Evolutionary conservation across 2,797 vertebrate species (phyloP).

Genomic region (Synaphobranchus kaupii): DNA sequence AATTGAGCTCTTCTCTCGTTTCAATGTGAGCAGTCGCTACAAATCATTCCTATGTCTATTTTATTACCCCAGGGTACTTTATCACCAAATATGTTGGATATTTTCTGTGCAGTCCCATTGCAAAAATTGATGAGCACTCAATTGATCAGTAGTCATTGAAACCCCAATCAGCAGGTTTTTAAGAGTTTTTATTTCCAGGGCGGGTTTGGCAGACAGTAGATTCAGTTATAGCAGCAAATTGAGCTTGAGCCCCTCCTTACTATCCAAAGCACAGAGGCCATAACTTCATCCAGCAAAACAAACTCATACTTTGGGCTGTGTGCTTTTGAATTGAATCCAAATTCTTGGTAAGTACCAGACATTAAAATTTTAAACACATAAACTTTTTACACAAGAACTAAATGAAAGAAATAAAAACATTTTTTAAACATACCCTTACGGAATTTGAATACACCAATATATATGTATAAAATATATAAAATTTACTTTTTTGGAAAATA

Average conservation of each 20-base stretch:
- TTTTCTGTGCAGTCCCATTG: neutral
- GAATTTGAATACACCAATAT: neutral
- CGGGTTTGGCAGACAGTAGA: conserved; percentile 61
- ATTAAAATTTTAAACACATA: conserved; percentile 27
- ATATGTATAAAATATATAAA: neutral
- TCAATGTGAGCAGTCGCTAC: too few relatives aligned
- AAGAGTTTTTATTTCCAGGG: conserved; percentile 64
- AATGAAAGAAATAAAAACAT: conserved; percentile 4
- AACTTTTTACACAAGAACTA: neutral
- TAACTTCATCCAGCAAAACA: conserved; percentile 54
- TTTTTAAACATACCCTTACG: neutral
- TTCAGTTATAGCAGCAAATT: conserved; percentile 73
- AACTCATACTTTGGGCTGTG: conserved; percentile 9
- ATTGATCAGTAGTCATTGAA: neutral
- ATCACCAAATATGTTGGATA: neutral
- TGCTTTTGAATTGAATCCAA: conserved; percentile 1
- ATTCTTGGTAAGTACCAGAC: neutral
- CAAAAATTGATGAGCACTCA: neutral
- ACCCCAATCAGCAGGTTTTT: conserved; percentile 29
- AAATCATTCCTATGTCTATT: neutral
- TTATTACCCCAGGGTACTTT: neutral
- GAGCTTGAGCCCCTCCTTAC: conserved; percentile 67
- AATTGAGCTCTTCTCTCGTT: too few relatives aligned
- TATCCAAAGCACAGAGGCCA: conserved; percentile 64
- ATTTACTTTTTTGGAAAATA: neutral